Evolutionary conservation across 37 sponge, comb jelly and placozoan species (phyloP), one percentile per base, ranked within the genome.

Genomic region (Bolinopsis microptera): DNA sequence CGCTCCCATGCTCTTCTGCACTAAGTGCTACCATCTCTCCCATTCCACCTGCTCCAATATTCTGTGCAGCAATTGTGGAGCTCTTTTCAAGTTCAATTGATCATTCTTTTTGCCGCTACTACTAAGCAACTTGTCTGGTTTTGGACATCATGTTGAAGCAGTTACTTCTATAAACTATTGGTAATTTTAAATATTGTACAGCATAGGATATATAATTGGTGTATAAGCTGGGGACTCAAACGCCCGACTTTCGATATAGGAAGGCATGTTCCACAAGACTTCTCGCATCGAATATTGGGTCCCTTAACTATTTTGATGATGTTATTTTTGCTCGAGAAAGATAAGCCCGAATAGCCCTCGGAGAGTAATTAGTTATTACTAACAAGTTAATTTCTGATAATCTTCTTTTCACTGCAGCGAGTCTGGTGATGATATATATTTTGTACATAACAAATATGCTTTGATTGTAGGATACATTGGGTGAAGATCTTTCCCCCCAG

Each of bases 1-100:
- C 3, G 80, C 80, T 18, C 80, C 80, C 80, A 77, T 77, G 80
- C 37, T 77, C 36, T 77, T 77, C 80, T 77, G 80, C 18, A 77
- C 80, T 18, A 77, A 77, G 80, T 77, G 80, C 21, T 77, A 77
- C 80, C 80, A 77, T 32, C 80, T 77, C 80, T 77, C 80, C 21
- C 80, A 77, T 35, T 77, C 80, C 36, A 32, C 80, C 80, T 77
- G 80, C 21, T 77, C 80, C 80, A 77, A 77, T 32, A 32, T 77
- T 27, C 37, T 77, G 36, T 77, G 80, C 33, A 77, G 80, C 80
- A 77, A 77, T 36, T 77, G 80, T 32, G 80, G 80, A 36, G 80
- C 80, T 13, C 80, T 77, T 36, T 77, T 77, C 36, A 77, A 77
- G 36, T 77, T 77, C 80, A 77, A 77, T 32, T 77, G 80, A 77